Evolutionary conservation across 2,888 invertebrate species (phyloP), one percentile per base, ranked within the genome.

Genomic region (Oxystoma pomonae): DNA sequence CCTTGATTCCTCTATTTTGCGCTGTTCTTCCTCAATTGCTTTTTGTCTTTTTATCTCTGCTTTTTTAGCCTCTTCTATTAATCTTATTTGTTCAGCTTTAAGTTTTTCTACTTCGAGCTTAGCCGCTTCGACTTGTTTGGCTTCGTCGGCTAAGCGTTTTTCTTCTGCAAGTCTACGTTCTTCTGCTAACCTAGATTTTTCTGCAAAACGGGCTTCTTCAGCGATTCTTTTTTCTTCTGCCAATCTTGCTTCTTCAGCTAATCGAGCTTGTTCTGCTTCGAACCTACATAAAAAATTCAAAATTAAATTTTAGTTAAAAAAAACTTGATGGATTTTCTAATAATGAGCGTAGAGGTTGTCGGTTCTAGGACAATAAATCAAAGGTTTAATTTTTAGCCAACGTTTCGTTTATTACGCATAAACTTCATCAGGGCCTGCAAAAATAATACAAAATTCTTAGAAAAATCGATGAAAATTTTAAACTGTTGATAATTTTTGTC

Each of bases 181-280:
- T 59, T 73, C 72, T 5, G 68, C 71, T 21, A 73, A 58, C 72
- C 68, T 77, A 70, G 68, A 80, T 67, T 60, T 79, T 67, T 74
- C 73, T 20, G 72, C 71, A 64, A 62, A 62, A 63, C 66, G 66
- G 1, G 67, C 65, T 68, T 73, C 74, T 57, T 71, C 71, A 20
- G 76, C 70, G 56, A 73, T 60, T 72, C 69, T 76, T 69, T 68
- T 80, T 68, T 61, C 80, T 67, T 74, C 72, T 56, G 71, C 69
- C 65, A 35, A 57, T 20, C 65, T 50, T 9, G 55, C 56, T 59
- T 69, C 67, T 59, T 73, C 72, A 3, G 68, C 71, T 21, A 73
- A 58, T 72, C 68, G 77, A 70, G 68, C 80, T 67, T 60, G 79
- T 67, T 74, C 73, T 20, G 72, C 71, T 65, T n/a, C n/a, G n/a